Evolutionary conservation across 2,113 vertebrate genomes (phyloP).

Genomic region (Nothocercus julius): DNA sequence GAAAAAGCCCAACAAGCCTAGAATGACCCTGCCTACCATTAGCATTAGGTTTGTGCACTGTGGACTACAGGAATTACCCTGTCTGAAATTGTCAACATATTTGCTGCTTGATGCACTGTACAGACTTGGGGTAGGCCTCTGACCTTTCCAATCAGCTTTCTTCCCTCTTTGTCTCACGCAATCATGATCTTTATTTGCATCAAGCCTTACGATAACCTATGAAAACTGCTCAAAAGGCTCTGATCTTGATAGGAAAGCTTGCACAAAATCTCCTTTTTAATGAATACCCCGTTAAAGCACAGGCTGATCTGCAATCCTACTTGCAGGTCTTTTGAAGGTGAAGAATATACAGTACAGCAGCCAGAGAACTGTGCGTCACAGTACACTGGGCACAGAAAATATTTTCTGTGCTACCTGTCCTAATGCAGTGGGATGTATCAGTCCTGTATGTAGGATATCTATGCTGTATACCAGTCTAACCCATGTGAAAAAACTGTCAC

Average conservation of each 20-base stretch:
- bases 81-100: no score
- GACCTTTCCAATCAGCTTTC: not conserved
- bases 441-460: no score
- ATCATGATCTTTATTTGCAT: not conserved
- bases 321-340: not conserved
- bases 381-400: not conserved
- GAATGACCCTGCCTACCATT: not conserved
- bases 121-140: not conserved
- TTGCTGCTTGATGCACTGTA: not conserved
- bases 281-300: not conserved
- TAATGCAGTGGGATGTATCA: not conserved
- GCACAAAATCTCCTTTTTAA: not conserved
- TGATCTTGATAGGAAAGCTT: not conserved
- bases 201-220: not conserved
- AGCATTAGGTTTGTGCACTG: not conserved
- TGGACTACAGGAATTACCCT: not conserved
- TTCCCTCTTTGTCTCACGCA: no score
- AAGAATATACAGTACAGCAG: not conserved
- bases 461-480: not conserved
- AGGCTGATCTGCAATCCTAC: not conserved
- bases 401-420: not conserved
- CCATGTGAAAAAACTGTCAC: not conserved
- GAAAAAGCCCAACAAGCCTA: not conserved
- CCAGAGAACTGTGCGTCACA: not conserved
- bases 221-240: not conserved